These are phyloP conservation scores for Polymixis lichenea DNA, from an alignment of 2,888 invertebrate species.

Conservation along the genomic window DNA sequence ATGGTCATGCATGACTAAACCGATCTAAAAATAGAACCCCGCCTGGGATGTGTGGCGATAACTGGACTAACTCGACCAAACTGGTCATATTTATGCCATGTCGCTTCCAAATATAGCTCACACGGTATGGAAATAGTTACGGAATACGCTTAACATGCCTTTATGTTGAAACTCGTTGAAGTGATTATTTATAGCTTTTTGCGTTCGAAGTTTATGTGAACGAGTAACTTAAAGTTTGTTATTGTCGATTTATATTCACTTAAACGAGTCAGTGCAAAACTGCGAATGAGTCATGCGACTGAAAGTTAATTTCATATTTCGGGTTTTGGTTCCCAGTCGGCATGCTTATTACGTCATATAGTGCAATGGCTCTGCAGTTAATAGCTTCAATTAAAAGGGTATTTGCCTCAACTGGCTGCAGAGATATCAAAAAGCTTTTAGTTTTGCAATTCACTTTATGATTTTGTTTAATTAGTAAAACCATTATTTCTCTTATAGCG, in stretches of 20 bases:
- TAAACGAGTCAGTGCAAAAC: constrained; percentile 27
- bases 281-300: constrained; percentile 45
- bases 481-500: constrained; percentile 12
- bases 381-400: constrained; percentile 57
- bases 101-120: constrained; percentile 79
- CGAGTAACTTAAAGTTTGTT: constrained; percentile 40
- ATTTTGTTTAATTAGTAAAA: constrained; percentile 41
- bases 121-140: constrained; percentile 68
- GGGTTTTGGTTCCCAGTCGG: constrained; percentile 27
- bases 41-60: constrained; percentile 81
- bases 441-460: constrained; percentile 44
- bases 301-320: constrained; percentile 45
- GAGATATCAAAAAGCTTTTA: constrained; percentile 58
- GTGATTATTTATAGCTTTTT: constrained; percentile 59
- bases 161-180: constrained; percentile 51
- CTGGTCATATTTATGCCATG: constrained; percentile 78
- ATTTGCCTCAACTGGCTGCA: constrained; percentile 42
- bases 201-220: constrained; percentile 39
- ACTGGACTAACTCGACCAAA: constrained; percentile 81
- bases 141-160: constrained; percentile 60
- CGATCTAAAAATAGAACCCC: constrained; percentile 81
- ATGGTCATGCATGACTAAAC: constrained; percentile 81
- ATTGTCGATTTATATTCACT: constrained; percentile 29
- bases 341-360: constrained; percentile 47
- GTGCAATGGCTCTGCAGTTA: constrained; percentile 43